A percentile compares a stretch with the other conserved stretches of the same genome.
Conservation (phyloP, 2,113 vertebrate species). For the Pica pica region DNA sequence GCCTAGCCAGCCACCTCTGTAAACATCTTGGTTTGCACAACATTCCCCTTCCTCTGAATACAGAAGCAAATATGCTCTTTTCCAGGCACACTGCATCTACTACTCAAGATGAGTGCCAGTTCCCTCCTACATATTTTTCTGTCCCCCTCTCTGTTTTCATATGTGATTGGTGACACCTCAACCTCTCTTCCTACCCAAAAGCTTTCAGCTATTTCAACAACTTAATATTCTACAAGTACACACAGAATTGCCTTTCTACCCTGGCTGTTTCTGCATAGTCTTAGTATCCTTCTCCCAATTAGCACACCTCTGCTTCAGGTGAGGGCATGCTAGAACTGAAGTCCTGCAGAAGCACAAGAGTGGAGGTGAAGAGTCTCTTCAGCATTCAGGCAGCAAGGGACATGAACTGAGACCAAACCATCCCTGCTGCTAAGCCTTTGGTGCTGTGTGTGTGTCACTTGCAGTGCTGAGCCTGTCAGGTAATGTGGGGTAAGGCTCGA, state of each 20-base stretch:
- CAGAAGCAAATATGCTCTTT: background rate
- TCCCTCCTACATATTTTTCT: background rate
- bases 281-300: background rate
- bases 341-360: background rate
- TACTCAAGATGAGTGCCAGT: background rate
- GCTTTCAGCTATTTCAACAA: background rate
- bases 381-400: background rate
- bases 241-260: background rate
- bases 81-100: background rate
- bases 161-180: background rate
- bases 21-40: background rate
- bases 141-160: background rate
- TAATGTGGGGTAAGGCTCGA: fast-evolving
- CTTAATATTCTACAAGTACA: background rate
- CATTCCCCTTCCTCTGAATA: background rate
- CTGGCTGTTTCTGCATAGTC: background rate
- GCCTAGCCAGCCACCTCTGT: background rate
- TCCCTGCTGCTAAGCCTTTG: background rate
- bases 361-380: background rate
- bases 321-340: background rate
- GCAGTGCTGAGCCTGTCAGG: background rate
- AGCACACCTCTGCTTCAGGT: background rate
- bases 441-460: background rate
- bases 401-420: background rate
- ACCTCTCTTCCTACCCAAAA: background rate